Base-by-base conservation (phyloP, 2,888 invertebrate species). In the Trissoscelio sp. region DNA sequence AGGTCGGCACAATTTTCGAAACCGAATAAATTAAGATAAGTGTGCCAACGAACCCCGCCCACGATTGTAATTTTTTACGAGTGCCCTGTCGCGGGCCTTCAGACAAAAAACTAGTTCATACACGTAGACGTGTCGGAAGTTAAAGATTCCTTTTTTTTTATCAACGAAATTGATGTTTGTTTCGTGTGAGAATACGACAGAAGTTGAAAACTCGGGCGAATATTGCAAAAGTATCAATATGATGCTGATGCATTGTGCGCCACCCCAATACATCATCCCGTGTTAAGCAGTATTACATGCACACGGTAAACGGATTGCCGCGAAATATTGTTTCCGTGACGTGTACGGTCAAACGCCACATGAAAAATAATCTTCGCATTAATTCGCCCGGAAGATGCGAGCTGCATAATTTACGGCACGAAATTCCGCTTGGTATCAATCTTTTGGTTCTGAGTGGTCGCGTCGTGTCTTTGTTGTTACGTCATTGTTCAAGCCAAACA, bases 1-100 rank as follows among this genome's bases (percentile, higher is more conserved):
- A 11, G 44, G 44, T 46, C 57, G 69, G 69, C 69, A 69, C 34
- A 69, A 67, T 69, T 70, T 70, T 58, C 22, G 57, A 57, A 58
- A 48, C 37, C 16, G 58, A 70, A 70, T 70, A 48, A 70, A 58
- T 70, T 70, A 70, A 37, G 44, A 34, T 44, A 69, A 31, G 53
- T 67, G 53, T 67, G 53, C 42, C 67, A 42, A 67, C 20, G 39
- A n/a, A 28, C 53, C 39, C 67, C 51, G 55, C 67, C 53, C 37
- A 16, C 14, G 46, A 3, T 20, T 22, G 22, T 48, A 64, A 51
- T 51, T 51, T 51, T 51, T 66, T 66, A 39, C 51, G 12, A 37
- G n/a, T 31, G 24, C 20, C 12, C 16, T 14, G 18, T 60, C 22
- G 24, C 44, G 16, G 16, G 28, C 7, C 22, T 60, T 12, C 6